Conservation (phyloP, 2,113 vertebrate species). For the Platysternon megacephalum region DNA sequence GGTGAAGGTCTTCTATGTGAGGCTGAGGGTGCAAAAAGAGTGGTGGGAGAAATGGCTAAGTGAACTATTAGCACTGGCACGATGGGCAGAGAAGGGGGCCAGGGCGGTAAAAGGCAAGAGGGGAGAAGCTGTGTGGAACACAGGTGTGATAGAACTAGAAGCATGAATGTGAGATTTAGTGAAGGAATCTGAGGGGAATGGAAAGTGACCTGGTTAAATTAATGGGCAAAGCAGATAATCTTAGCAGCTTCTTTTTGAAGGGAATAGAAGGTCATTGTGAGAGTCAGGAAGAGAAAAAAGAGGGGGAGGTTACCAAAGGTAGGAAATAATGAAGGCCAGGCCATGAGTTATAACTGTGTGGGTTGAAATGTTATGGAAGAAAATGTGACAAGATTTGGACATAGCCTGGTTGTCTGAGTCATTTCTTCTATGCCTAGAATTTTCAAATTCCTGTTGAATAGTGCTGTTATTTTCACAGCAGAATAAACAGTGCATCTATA, state of each 20-base stretch:
- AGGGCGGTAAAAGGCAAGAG: neutral
- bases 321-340: neutral
- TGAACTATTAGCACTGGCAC: neutral
- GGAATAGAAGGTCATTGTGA: neutral
- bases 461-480: neutral
- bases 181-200: neutral
- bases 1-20: neutral
- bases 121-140: neutral
- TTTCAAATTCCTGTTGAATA: neutral
- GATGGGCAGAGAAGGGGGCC: neutral
- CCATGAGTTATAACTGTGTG: neutral
- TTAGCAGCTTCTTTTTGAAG: neutral
- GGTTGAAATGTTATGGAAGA: neutral
- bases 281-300: neutral
- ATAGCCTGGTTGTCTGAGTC: neutral
- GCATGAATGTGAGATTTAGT: neutral
- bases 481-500: neutral
- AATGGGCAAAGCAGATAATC: neutral
- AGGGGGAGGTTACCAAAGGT: neutral
- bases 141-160: neutral
- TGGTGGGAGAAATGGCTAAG: neutral
- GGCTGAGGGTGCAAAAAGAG: neutral
- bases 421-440: neutral
- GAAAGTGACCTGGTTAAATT: neutral
- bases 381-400: neutral